phyloP scores from a whole-genome alignment of 2,797 vertebrate species.

The Gymnothorax reevesii region DNA sequence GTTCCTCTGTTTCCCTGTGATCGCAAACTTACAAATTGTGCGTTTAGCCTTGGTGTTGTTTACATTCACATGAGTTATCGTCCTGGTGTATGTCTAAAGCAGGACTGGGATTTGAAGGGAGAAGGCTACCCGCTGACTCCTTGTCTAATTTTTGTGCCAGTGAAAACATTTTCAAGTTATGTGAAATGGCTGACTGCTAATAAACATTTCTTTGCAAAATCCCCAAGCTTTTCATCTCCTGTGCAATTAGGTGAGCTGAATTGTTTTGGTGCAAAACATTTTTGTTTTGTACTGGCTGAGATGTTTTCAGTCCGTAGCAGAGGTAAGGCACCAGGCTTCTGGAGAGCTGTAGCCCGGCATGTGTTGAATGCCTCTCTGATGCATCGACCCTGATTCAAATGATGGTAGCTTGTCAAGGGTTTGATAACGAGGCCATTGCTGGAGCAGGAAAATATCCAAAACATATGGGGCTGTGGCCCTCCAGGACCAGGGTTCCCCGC shows the following conservation, averaged over 20 bases:
- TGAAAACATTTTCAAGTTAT: neutral
- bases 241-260: neutral
- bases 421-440: too few species aligned
- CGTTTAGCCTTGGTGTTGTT: neutral
- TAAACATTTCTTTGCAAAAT: neutral
- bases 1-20: neutral
- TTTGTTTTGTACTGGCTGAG: neutral
- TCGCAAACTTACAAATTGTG: neutral
- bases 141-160: neutral
- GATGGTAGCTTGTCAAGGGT: too few species aligned
- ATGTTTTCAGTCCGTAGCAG: neutral
- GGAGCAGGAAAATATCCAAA: too few species aligned
- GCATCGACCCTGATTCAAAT: too few species aligned
- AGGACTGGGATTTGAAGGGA: neutral
- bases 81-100: neutral
- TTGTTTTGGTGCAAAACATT: neutral
- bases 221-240: neutral
- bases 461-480: too few species aligned
- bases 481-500: too few species aligned
- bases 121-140: neutral
- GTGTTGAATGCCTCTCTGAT: too few species aligned
- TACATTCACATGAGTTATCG: neutral
- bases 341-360: too few species aligned
- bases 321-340: too few species aligned
- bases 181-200: constrained; percentile 2